phyloP scores from a whole-genome alignment of 2,113 vertebrate species.

The Erinaceus europaeus region DNA sequence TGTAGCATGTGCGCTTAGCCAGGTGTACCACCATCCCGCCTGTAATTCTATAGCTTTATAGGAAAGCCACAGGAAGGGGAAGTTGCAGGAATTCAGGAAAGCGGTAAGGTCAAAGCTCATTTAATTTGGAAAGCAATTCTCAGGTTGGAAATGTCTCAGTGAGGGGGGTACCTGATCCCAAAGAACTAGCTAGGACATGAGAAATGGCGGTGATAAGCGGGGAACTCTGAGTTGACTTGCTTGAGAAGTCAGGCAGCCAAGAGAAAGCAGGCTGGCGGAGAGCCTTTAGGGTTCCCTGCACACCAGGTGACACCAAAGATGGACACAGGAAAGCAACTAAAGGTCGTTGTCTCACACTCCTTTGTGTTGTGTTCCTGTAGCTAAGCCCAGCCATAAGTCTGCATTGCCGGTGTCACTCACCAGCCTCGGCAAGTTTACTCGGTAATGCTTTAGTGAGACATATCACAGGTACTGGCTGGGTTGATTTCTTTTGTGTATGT shows the following conservation, averaged over 20 bases:
- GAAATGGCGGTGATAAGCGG: background rate
- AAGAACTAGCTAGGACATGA: background rate
- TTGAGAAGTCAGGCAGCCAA: background rate
- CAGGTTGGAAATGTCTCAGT: background rate
- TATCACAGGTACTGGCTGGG: background rate
- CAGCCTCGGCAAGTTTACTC: accelerated
- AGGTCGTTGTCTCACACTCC: background rate
- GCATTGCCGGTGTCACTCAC: background rate
- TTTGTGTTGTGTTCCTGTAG: background rate
- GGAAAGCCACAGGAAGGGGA: background rate
- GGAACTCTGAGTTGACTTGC: background rate
- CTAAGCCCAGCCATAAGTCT: background rate
- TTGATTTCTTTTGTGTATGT: background rate
- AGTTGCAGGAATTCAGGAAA: background rate
- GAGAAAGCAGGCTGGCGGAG: background rate
- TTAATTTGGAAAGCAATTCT: background rate
- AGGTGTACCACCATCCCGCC: no score
- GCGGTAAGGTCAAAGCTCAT: background rate
- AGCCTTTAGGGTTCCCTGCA: background rate
- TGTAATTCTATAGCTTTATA: no score
- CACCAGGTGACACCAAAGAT: background rate
- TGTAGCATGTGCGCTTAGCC: no score
- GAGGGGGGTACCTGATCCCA: background rate
- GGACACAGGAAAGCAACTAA: accelerated
- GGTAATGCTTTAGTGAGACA: no score